Evolutionary conservation across 2,888 invertebrate genomes (phyloP).

Genomic region (Salticus scenicus): DNA sequence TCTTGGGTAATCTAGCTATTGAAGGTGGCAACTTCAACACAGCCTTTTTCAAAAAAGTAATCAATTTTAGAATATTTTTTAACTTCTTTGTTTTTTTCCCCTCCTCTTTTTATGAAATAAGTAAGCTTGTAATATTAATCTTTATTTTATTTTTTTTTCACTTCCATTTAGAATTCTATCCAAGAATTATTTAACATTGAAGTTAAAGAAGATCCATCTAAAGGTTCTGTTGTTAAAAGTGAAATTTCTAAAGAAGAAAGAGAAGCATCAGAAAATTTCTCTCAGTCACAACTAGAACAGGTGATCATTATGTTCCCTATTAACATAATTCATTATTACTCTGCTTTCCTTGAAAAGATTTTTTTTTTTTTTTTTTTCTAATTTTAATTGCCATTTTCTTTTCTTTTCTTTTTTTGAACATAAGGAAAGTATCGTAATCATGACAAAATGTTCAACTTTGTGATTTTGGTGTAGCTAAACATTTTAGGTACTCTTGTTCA

Average conservation of each 20-base stretch:
- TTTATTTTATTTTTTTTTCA: background rate
- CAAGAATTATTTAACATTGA: conserved; percentile 92
- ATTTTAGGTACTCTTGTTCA: no score
- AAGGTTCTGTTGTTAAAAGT: conserved; percentile 38
- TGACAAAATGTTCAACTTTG: no score
- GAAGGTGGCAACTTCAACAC: conserved; percentile 99
- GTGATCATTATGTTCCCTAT: conserved; percentile 73
- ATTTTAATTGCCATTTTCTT: no score
- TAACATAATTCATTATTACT: no score
- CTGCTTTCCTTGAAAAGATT: no score
- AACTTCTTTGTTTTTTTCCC: background rate
- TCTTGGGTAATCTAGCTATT: conserved; percentile 96
- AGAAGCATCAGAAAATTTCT: conserved; percentile 59
- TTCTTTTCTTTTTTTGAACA: no score
- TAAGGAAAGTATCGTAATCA: no score
- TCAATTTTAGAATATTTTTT: background rate
- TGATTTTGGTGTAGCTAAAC: no score
- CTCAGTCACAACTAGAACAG: conserved; percentile 75
- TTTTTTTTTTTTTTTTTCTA: conserved; percentile 11
- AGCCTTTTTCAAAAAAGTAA: conserved; percentile 90
- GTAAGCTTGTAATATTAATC: background rate
- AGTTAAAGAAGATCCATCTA: conserved; percentile 78
- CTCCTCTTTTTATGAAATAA: background rate
- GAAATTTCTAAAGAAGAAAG: conserved; percentile 36
- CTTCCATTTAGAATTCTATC: conserved; percentile 84